These are phyloP conservation scores for Aldabrachelys gigantea DNA, from an alignment of 2,113 vertebrate species.

Conservation along the genomic window DNA sequence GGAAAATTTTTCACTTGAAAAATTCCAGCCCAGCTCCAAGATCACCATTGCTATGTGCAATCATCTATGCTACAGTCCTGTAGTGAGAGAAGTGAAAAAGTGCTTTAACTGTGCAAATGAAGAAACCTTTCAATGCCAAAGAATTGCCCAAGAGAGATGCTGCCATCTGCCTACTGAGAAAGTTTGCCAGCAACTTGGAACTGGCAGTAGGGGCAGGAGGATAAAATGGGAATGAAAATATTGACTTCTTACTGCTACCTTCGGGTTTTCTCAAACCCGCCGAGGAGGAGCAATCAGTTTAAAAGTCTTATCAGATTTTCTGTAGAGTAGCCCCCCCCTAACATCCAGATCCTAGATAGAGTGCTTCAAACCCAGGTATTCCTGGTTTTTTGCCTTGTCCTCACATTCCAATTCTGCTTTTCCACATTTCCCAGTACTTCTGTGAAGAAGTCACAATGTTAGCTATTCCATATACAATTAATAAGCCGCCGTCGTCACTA, in stretches of 20 bases:
- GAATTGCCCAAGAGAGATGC: neutral
- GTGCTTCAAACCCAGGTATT: neutral
- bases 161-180: neutral
- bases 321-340: neutral
- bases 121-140: neutral
- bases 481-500: neutral
- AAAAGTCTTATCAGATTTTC: neutral
- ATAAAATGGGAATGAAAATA: neutral
- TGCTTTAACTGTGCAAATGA: neutral
- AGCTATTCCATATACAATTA: neutral
- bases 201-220: neutral
- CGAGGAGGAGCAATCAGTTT: neutral
- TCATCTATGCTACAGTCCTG: neutral
- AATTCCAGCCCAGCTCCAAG: neutral
- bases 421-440: neutral
- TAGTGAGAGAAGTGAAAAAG: no score
- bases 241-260: neutral
- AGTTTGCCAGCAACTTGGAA: neutral
- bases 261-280: neutral
- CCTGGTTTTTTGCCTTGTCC: neutral
- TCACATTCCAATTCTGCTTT: neutral
- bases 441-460: neutral
- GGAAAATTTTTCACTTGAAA: neutral
- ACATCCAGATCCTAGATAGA: neutral
- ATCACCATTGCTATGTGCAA: neutral